These are phyloP conservation scores for Protonibea diacanthus DNA, from an alignment of 2,797 vertebrate species.

Conservation along the genomic window DNA sequence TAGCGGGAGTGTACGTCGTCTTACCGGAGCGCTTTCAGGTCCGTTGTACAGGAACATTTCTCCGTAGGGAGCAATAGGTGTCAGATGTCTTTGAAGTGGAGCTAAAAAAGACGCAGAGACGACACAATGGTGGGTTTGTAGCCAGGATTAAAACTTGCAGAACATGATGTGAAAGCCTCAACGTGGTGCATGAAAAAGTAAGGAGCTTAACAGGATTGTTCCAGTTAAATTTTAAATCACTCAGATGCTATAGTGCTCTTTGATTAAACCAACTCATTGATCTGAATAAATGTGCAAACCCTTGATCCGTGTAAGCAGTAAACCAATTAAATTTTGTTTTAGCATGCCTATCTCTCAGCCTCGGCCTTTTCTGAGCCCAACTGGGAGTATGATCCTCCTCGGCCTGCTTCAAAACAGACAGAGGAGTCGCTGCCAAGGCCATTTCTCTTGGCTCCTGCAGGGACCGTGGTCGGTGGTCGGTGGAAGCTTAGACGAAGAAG, in stretches of 20 bases:
- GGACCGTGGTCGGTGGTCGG: constrained; percentile 37
- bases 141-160: constrained; percentile 29
- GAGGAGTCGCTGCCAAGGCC: constrained; percentile 56
- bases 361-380: constrained; percentile 30
- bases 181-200: constrained; percentile 48
- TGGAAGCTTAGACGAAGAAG: constrained; percentile 41
- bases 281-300: constrained; percentile 58
- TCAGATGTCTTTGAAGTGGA: constrained; percentile 78
- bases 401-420: constrained; percentile 31
- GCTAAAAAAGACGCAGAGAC: constrained; percentile 75
- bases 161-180: constrained; percentile 42
- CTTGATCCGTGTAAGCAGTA: constrained; percentile 57
- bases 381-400: constrained; percentile 50
- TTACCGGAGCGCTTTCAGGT: constrained; percentile 85
- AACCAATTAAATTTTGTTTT: constrained; percentile 66
- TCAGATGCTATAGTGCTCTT: constrained; percentile 62
- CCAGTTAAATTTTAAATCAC: constrained; percentile 54
- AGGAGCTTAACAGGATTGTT: constrained; percentile 57
- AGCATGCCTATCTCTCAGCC: constrained; percentile 45
- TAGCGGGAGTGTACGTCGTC: constrained; percentile 57
- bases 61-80: constrained; percentile 91
- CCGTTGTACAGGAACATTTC: constrained; percentile 90
- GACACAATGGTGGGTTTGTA: constrained; percentile 53
- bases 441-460: constrained; percentile 59
- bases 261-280: constrained; percentile 66